Base-by-base conservation (phyloP, 1,140 invertebrate genomes). In the Anagrus nilaparvatae region DNA sequence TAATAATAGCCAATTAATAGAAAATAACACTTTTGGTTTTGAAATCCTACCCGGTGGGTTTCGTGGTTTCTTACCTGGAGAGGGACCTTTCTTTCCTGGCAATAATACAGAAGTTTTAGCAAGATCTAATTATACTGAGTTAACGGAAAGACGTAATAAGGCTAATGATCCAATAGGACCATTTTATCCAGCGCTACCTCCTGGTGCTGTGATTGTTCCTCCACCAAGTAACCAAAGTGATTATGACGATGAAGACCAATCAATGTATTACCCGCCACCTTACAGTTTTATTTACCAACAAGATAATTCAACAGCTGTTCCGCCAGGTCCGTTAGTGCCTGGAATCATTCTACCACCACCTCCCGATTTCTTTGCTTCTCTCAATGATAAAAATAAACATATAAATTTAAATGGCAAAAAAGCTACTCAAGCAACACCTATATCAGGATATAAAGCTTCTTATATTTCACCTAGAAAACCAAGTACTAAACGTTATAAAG, bases 291-390 rank as follows among this genome's bases (percentile, higher is more conserved):
- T 80, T 43, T 90, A 87, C 61, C 73, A 72, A 46, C 78, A 74
- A 52, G 84, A 87, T 53, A 87, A 89, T 60, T 72, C 78, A 1
- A 83, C 78, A 20, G 69, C 67, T 14, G 84, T 89, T 25, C 81
- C 84, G 12, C 81, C 87, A 1, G 87, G 87, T 36, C 87, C 87
- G 0, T 59, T 90, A 31, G 87, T 89, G 4, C 87, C 87, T 3
- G 87, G 87, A 16, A 87, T 91, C 32, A 81, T 90, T 12, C 61
- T 91, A 23, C 86, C 87, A 4, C 87, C 87, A 1, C 87, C 87
- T 0, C 84, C 84, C 1, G 78, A 89, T 56, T 89, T 89, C 61
- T 91, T 90, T 53, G 78, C 77, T 0, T 70, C 74, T 4, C 61
- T 81, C 10, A 76, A 82, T 1, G 59, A 61, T 0, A 53, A 56